Percentiles rank a stretch among this genome's conserved stretches.
These are phyloP conservation scores for Drosophila hamatofila DNA, from an alignment of 2,888 invertebrate genomes.

Conservation along the genomic window DNA sequence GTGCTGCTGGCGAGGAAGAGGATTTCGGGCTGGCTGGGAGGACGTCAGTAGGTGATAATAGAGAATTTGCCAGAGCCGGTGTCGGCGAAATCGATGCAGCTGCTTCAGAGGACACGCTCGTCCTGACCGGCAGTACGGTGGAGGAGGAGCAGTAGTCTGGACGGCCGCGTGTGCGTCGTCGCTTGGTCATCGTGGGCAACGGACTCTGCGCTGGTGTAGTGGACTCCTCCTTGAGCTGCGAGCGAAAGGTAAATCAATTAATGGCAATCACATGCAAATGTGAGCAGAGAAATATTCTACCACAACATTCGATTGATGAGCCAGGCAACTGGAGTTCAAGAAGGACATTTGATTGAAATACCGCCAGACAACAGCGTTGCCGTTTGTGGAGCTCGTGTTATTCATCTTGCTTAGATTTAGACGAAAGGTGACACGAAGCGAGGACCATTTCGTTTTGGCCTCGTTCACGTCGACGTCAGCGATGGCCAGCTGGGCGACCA, in stretches of 20 bases:
- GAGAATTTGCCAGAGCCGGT: neutral
- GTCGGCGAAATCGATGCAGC: neutral
- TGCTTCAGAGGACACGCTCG: no score
- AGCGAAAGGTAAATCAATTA: neutral
- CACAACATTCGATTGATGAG: neutral
- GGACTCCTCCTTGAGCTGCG: neutral
- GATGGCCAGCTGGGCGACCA: constrained; percentile 10
- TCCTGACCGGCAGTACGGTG: neutral
- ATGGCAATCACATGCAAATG: neutral
- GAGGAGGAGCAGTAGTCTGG: neutral
- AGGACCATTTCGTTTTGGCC: constrained; percentile 25
- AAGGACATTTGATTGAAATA: constrained; percentile 20
- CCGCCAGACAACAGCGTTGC: constrained; percentile 11
- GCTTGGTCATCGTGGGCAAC: no score
- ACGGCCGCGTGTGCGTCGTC: constrained; percentile 1
- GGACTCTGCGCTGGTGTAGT: neutral
- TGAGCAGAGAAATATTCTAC: neutral
- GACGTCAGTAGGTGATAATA: neutral
- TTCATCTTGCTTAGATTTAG: constrained; percentile 15
- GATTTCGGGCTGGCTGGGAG: neutral
- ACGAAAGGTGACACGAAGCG: constrained; percentile 13
- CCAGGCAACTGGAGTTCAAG: neutral
- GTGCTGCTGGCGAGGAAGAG: neutral
- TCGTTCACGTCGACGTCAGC: constrained; percentile 16
- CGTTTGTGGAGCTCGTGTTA: neutral